Evolutionary conservation across 2,113 vertebrate genomes (phyloP).

Genomic region (Psittacara wagleri): DNA sequence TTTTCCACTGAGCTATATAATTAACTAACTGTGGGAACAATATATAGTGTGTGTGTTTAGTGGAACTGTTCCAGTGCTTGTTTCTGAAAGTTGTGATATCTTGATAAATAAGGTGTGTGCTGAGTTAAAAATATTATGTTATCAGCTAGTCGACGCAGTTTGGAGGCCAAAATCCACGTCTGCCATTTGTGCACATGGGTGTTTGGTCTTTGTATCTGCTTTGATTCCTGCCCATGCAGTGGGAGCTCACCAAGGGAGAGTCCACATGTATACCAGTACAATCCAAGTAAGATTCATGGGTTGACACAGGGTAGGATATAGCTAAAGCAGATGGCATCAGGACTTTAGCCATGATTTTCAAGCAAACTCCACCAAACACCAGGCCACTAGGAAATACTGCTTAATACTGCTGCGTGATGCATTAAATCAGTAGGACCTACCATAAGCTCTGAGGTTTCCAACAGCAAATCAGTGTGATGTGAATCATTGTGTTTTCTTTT

Average conservation of each 20-base stretch:
- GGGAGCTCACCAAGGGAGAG: background rate
- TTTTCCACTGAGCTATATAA: conserved; percentile 7
- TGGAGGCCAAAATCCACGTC: background rate
- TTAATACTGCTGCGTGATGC: background rate
- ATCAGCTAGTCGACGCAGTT: background rate
- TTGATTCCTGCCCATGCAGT: background rate
- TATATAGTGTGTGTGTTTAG: background rate
- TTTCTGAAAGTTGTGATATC: background rate
- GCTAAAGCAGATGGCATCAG: background rate
- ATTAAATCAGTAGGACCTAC: conserved; percentile 23
- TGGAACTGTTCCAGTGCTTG: conserved; percentile 3
- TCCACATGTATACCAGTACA: background rate
- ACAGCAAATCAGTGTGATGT: background rate
- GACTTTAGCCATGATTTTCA: background rate
- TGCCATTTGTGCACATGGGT: background rate
- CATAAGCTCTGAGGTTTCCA: background rate
- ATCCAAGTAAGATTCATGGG: background rate
- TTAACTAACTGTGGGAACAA: conserved; percentile 7
- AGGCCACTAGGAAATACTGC: background rate
- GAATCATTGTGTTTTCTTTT: conserved; percentile 28
- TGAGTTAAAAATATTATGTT: background rate
- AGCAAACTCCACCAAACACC: background rate
- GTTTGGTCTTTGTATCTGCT: background rate
- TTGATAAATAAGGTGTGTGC: conserved; percentile 32
- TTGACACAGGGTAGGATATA: background rate